Evolutionary conservation across 2,113 vertebrate species (phyloP).

Genomic region (cat (Felis catus)): F.catus_Fca126_mat1.0 CM031413.1:44767501-44768000

Average conservation of each 20-base stretch:
- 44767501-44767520: not conserved
- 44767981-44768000: not conserved
- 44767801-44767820: not conserved
- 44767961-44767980: not conserved
- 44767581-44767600: not conserved
- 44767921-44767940: not conserved
- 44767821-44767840: not conserved
- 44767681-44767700: not conserved
- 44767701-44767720: not conserved
- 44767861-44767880: not conserved
- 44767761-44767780: not conserved
- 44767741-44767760: not conserved
- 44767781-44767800: not conserved
- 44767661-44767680: not conserved
- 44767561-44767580: not conserved
- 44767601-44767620: not conserved
- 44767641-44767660: not conserved
- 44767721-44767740: not conserved
- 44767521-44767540: not conserved
- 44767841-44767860: not conserved
- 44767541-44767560: not conserved
- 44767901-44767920: not conserved
- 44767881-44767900: not conserved
- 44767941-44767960: not conserved
- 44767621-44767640: not conserved